Conservation (phyloP, 2,797 vertebrate genomes). For the Tapera naevia region DNA sequence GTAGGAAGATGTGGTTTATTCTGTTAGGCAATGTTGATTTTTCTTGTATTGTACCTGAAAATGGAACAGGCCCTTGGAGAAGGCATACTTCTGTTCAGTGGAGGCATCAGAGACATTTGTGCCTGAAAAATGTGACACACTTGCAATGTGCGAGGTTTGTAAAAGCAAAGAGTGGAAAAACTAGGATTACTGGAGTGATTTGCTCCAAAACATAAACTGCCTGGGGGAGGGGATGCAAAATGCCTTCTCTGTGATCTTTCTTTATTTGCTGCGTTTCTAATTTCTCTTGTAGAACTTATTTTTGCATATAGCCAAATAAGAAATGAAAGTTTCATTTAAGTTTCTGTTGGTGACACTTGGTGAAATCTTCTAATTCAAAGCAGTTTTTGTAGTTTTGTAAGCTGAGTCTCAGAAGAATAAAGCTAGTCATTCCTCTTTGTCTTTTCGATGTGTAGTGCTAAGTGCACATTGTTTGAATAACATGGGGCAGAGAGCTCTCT, state of each 20-base stretch:
- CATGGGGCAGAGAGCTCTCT: neutral
- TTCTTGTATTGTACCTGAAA: neutral
- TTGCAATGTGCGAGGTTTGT: neutral
- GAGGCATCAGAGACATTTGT: neutral
- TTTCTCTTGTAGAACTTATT: neutral
- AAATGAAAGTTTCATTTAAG: neutral
- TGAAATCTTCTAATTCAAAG: neutral
- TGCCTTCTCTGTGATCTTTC: neutral
- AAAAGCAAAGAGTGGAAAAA: neutral
- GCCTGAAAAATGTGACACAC: neutral
- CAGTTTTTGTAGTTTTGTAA: neutral
- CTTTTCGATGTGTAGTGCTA: neutral
- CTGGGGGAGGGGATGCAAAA: neutral
- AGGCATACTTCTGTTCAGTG: neutral
- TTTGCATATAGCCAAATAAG: neutral
- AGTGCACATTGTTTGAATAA: neutral
- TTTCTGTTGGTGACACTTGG: accelerated
- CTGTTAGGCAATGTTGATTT: neutral
- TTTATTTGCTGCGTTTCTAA: neutral
- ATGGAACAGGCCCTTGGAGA: neutral
- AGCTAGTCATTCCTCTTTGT: neutral
- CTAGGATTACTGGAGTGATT: neutral
- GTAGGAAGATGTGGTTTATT: neutral
- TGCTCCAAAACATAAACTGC: neutral
- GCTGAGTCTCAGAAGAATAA: neutral